Percentiles rank a stretch among this genome's conserved stretches.
Conservation (phyloP, 2,888 invertebrate genomes). For the Eupithecia inturbata region DNA sequence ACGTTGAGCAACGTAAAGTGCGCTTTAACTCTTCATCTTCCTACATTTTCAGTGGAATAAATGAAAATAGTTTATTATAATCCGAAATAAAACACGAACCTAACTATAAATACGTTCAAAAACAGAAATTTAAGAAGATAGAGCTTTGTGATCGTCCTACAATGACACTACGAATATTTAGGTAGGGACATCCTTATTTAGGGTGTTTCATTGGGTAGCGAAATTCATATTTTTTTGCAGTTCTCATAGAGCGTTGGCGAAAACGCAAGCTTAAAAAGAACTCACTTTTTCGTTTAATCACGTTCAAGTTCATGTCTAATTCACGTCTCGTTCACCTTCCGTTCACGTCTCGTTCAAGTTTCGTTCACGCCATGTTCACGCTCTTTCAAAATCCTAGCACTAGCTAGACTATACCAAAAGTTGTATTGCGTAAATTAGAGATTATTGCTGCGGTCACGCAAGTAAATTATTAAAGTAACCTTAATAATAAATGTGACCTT, state of each 20-base stretch:
- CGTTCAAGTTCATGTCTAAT: not conserved
- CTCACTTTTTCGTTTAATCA: not conserved
- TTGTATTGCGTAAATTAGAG: not conserved
- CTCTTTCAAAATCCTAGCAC: not conserved
- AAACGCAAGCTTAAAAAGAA: too few relatives aligned
- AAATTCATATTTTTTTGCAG: too few relatives aligned
- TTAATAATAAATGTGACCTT: slow-evolving; percentile 4
- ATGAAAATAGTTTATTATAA: not conserved
- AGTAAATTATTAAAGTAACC: not conserved
- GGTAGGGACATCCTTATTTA: not conserved
- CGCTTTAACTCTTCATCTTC: not conserved
- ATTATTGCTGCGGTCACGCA: slow-evolving; percentile 1
- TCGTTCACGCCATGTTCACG: not conserved
- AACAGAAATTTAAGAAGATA: not conserved
- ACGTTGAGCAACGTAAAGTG: not conserved
- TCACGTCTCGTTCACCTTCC: not conserved
- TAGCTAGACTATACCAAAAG: not conserved
- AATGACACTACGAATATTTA: not conserved
- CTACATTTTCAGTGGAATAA: not conserved
- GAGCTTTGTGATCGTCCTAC: not conserved
- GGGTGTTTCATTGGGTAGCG: not conserved
- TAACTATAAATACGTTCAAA: not conserved
- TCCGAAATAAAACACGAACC: not conserved
- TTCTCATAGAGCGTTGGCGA: not conserved
- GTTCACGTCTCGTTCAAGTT: not conserved